Percentiles rank a stretch among this genome's conserved stretches.
These are phyloP conservation scores for Lymantria monacha DNA, from an alignment of 2,888 invertebrate genomes.

Conservation along the genomic window DNA sequence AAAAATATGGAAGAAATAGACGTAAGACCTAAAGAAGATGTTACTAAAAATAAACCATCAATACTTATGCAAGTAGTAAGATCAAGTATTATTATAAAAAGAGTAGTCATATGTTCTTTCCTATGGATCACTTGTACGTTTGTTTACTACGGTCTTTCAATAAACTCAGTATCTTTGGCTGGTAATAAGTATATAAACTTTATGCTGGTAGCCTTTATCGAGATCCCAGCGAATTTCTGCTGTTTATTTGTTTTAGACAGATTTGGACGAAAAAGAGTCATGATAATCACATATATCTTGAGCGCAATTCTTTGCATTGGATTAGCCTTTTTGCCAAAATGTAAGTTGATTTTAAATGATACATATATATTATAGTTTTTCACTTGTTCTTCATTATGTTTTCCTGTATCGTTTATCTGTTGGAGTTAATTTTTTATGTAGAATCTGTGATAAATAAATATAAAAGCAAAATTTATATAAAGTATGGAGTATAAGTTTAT, in stretches of 20 bases:
- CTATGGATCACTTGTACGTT: conserved; percentile 91
- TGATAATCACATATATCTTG: conserved; percentile 83
- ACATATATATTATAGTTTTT: not conserved
- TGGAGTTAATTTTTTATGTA: too few relatives aligned
- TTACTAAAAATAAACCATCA: conserved; percentile 37
- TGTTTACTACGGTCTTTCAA: conserved; percentile 90
- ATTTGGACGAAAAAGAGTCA: conserved; percentile 84
- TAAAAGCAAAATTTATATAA: too few relatives aligned
- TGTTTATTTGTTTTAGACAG: conserved; percentile 84
- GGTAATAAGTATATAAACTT: conserved; percentile 91
- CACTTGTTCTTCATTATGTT: not conserved
- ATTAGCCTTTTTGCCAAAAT: conserved; percentile 82
- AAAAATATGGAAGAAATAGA: conserved; percentile 10
- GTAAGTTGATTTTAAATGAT: conserved; percentile 50
- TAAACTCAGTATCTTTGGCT: conserved; percentile 88
- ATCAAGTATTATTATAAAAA: conserved; percentile 78
- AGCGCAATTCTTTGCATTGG: conserved; percentile 84
- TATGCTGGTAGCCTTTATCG: conserved; percentile 84
- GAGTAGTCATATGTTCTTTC: conserved; percentile 85
- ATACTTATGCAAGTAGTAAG: conserved; percentile 70
- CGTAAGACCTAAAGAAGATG: conserved; percentile 18
- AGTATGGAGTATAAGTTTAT: too few relatives aligned
- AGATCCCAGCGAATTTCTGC: conserved; percentile 87
- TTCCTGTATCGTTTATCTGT: too few relatives aligned
- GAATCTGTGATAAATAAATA: too few relatives aligned